A percentile compares a stretch with the other conserved stretches of the same genome.
Evolutionary conservation across 2,797 vertebrate species (phyloP).

Genomic region (Rhabdophis nuchalis): DNA sequence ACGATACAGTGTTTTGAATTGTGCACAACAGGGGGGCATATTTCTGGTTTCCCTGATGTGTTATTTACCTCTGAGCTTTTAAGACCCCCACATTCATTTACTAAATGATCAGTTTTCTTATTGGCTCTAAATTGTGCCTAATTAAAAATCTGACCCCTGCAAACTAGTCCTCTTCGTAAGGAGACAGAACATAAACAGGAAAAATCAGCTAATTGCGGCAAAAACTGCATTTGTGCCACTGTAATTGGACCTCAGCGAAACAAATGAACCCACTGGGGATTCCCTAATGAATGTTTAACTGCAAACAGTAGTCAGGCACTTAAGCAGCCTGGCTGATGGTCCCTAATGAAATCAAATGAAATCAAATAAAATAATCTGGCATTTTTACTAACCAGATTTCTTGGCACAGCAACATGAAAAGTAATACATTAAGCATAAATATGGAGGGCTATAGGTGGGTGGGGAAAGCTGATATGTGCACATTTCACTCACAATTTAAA

Average conservation of each 20-base stretch:
- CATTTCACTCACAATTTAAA: background rate
- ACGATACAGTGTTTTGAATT: constrained; percentile 40
- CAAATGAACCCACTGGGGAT: constrained; percentile 92
- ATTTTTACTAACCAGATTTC: constrained; percentile 88
- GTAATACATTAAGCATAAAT: constrained; percentile 65
- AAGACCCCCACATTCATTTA: constrained; percentile 79
- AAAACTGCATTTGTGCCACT: constrained; percentile 82
- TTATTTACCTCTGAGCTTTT: constrained; percentile 75
- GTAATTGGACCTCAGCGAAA: constrained; percentile 94
- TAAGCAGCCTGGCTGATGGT: constrained; percentile 76
- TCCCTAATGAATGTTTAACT: constrained; percentile 93
- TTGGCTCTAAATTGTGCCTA: constrained; percentile 88
- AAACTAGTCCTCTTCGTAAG: constrained; percentile 83
- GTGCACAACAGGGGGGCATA: constrained; percentile 61
- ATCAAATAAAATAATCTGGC: constrained; percentile 89
- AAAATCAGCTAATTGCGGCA: constrained; percentile 93
- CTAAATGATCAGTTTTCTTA: constrained; percentile 91
- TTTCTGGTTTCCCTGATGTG: constrained; percentile 64
- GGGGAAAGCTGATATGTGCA: constrained; percentile 65
- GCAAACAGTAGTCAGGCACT: constrained; percentile 88
- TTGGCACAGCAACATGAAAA: constrained; percentile 72
- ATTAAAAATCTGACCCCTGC: constrained; percentile 90
- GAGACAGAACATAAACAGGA: constrained; percentile 95
- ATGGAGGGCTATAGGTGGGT: constrained; percentile 49
- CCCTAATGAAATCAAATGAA: constrained; percentile 90